These are phyloP conservation scores for Trachelus tabidus DNA, from an alignment of 2,888 invertebrate species.

Conservation along the genomic window DNA sequence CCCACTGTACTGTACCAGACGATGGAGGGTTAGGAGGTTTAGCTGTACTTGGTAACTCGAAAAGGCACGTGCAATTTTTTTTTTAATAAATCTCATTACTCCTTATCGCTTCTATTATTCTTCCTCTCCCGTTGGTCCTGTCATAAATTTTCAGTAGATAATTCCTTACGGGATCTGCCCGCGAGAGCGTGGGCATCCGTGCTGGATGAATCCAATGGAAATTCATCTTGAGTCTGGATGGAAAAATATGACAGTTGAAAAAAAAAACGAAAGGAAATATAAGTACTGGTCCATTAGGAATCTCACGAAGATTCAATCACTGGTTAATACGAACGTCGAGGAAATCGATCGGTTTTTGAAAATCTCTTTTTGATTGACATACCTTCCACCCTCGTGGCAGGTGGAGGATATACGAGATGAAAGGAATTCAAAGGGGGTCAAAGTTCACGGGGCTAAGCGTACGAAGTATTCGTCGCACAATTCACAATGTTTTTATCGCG, in stretches of 20 bases:
- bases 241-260: not conserved
- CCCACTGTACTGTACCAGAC: not conserved
- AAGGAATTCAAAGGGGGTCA: not conserved
- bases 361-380: not conserved
- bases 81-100: not conserved
- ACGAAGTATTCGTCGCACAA: not conserved
- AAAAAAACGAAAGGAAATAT: not conserved
- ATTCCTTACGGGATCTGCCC: not conserved
- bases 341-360: not conserved
- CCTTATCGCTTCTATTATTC: not conserved
- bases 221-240: not conserved
- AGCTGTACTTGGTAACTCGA: not conserved
- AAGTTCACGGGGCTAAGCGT: not conserved
- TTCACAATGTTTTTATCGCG: not conserved
- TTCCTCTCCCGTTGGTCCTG: fast-evolving
- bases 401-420: fast-evolving
- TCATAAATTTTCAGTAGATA: not conserved
- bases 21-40: not conserved
- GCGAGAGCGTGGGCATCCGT: not conserved
- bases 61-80: not conserved
- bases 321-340: not conserved
- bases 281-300: not conserved
- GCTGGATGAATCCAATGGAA: not conserved
- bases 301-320: not conserved
- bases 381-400: not conserved